Base-by-base conservation (phyloP, 1,140 invertebrate species). In the Drosophila prosaltans region DNA sequence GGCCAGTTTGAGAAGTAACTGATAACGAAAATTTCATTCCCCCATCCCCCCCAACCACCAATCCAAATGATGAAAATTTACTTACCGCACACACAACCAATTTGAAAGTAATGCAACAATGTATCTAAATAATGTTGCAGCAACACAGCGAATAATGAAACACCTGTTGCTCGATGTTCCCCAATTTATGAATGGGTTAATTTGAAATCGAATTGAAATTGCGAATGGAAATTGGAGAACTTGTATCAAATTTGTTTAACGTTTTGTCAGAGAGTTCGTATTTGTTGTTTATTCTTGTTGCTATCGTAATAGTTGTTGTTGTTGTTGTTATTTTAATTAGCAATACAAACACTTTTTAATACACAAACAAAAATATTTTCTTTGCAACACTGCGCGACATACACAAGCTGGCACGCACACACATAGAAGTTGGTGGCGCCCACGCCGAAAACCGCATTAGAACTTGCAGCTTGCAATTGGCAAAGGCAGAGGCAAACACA, bases 381-480 rank as follows among this genome's bases (percentile, higher is more conserved):
- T 51, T 51, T 51, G 45, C 45, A 51, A 51, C 9, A 51, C 45
- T 24, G 45, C 45, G 21, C 45, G 21, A 9, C 8, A 66, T 68
- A 58, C 64, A 66, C 65, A 69, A 57, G 72, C 68, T 55, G 58
- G 54, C 63, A 32, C 63, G 63, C 45, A 57, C 41, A 26, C 39
- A 54, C 72, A 64, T 32, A 48, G 48, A 60, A 51, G 60, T 61
- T 43, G 48, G 54, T 57, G 68, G 76, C 83, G 80, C 83, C 83
- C 83, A 88, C 83, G 83, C 83, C 80, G 70, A 73, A 76, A 73
- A 80, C 83, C 82, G 79, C 78, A 73, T 72, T 75, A 72, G 83
- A 88, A 88, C 83, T 84, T 84, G 83, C 88, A 89, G 88, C 88
- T 88, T 88, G 84, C 83, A 86, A 88, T 80, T 69, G 45, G 76